phyloP scores from a whole-genome alignment of 1,140 invertebrate species.

The Temnothorax curvispinosus region DNA sequence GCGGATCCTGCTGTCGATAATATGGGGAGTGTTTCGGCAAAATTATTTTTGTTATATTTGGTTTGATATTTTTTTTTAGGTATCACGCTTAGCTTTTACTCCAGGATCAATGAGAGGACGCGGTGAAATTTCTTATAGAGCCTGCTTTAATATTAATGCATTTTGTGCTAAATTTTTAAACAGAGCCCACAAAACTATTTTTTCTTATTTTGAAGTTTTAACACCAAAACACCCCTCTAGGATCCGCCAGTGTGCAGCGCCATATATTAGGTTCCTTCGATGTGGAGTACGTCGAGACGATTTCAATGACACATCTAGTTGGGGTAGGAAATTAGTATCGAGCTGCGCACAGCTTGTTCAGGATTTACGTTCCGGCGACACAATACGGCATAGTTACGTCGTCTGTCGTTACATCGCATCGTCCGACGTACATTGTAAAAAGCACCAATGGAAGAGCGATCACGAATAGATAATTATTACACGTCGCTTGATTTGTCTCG shows the following conservation, averaged over 20 bases:
- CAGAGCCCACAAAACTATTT: no score
- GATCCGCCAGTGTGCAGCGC: background rate
- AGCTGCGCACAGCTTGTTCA: conserved; percentile 40
- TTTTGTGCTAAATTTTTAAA: no score
- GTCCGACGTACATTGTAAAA: background rate
- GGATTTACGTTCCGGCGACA: conserved; percentile 41
- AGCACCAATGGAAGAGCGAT: conserved; percentile 9
- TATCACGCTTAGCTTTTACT: no score
- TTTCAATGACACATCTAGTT: conserved; percentile 51
- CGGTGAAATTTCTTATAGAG: no score
- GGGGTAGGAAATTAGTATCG: conserved; percentile 46
- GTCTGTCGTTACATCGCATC: conserved; percentile 16
- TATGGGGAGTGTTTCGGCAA: no score
- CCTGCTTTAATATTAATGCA: no score
- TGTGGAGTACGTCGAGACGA: conserved; percentile 13
- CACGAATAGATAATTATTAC: conserved; percentile 50
- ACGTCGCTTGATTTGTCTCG: conserved; percentile 36
- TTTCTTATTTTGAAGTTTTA: no score
- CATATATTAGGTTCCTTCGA: background rate
- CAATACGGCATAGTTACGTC: conserved; percentile 49
- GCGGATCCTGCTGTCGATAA: no score
- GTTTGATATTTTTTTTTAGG: no score
- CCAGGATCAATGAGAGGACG: no score
- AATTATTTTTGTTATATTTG: no score
- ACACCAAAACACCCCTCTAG: no score